Evolutionary conservation across 2,113 vertebrate species (phyloP).

Genomic region (Dolichallabes microphthalmus): DNA sequence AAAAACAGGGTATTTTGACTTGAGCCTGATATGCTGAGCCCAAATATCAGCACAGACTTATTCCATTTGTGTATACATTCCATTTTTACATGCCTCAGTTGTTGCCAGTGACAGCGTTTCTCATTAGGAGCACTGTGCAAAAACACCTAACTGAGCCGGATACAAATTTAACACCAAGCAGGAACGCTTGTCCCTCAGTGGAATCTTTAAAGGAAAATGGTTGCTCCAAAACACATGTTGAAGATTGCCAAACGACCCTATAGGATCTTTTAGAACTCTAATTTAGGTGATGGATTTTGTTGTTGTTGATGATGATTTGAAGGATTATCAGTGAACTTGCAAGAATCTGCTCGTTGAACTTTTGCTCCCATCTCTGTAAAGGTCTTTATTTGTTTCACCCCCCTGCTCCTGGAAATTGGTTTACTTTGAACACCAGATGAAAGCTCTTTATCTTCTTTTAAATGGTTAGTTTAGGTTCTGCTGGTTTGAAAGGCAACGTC

Average conservation of each 20-base stretch:
- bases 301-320: neutral
- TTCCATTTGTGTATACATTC: neutral
- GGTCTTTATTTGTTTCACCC: constrained; percentile 15
- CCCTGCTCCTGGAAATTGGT: constrained; percentile 4
- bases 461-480: constrained; percentile 22
- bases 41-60: neutral
- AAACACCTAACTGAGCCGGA: neutral
- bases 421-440: constrained; percentile 29
- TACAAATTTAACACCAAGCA: neutral
- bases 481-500: constrained; percentile 20
- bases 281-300: neutral
- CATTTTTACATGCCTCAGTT: neutral
- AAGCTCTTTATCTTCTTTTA: constrained; percentile 21
- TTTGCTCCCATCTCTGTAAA: constrained; percentile 10
- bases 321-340: neutral
- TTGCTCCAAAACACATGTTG: neutral
- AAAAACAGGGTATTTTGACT: neutral
- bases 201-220: neutral
- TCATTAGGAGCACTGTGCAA: neutral
- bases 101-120: neutral
- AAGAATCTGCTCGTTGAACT: neutral
- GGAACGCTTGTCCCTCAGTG: neutral
- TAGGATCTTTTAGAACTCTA: neutral
- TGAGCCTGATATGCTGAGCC: neutral
- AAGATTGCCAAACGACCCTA: neutral